phyloP scores from a whole-genome alignment of 2,113 vertebrate genomes.

The Morone chrysops region DNA sequence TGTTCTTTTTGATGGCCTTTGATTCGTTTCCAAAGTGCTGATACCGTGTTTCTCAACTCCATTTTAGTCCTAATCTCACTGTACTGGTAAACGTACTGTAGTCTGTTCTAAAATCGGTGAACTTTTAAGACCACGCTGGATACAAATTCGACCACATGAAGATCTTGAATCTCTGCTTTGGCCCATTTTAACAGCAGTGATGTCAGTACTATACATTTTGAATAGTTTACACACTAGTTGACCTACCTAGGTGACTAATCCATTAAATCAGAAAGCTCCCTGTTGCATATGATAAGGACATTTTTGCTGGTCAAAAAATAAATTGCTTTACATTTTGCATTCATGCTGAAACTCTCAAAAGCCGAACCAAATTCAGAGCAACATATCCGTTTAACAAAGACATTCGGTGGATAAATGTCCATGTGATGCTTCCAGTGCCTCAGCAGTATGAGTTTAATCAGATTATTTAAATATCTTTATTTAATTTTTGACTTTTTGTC shows the following conservation, averaged over 20 bases:
- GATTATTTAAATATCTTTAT: not conserved
- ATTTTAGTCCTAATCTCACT: not conserved
- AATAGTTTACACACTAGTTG: not conserved
- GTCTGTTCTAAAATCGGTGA: not conserved
- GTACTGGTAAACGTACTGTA: not conserved
- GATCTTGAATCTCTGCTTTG: not conserved
- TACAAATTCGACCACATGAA: not conserved
- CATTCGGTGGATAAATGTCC: not conserved
- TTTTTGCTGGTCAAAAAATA: not conserved
- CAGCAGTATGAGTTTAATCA: not conserved
- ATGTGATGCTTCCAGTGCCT: constrained; percentile 40
- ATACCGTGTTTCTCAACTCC: constrained; percentile 3
- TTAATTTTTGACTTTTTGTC: not conserved
- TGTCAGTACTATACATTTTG: not conserved
- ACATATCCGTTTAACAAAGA: not conserved
- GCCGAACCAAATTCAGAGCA: not conserved
- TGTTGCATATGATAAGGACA: not conserved
- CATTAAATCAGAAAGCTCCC: not conserved
- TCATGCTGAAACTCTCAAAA: not conserved
- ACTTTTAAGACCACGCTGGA: not conserved
- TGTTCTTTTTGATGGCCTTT: constrained; percentile 44
- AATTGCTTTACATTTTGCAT: not conserved
- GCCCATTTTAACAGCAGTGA: not conserved
- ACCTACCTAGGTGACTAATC: not conserved
- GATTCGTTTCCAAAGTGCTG: constrained; percentile 55